Evolutionary conservation across 2,797 vertebrate species (phyloP), one percentile per base, ranked within the genome.

Genomic region (Macropodus opercularis): DNA sequence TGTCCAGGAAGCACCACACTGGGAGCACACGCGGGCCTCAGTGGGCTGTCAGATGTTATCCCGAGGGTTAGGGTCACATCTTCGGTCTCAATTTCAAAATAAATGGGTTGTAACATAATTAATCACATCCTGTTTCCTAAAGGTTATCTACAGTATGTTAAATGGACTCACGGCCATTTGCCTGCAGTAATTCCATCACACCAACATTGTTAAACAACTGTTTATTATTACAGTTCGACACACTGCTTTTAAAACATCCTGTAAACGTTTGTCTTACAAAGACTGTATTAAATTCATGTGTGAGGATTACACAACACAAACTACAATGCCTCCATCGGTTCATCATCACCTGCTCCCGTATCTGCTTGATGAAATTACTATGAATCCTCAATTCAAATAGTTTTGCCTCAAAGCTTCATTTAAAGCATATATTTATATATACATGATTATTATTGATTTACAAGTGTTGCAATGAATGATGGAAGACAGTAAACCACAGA

Each of bases 101-200:
- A 48, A 70, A 76, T 59, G 67, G 44, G 18, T 64, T 52, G 41
- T 46, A 68, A 72, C 80, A 66, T 62, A 64, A 72, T 63, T 50
- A 2, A 70, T 60, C 55, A 31, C 41, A 21, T 51, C 21, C 50
- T 34, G 12, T 56, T 69, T n/a, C 31, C 39, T 44, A 55, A 50
- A 55, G 23, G 18, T 62, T 41, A 50, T 31, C 46, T n/a, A 39
- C n/a, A 51, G 40, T 14, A 14, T 19, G 14, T 15, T 4, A 41
- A 9, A 9, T 29, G 6, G 40, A 36, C 35, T 57, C 19, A 17
- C 0, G 23, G 61, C 29, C 24, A 6, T 36, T 75, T 42, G 40
- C 50, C 52, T 43, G 32, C 23, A 18, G 34, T 26, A 23, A 38
- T 26, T 24, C 5, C 14, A 41, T 22, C 15, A 38, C 1, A 32